Base-by-base conservation (phyloP, 2,888 invertebrate genomes). In the Heliconius erato region DNA sequence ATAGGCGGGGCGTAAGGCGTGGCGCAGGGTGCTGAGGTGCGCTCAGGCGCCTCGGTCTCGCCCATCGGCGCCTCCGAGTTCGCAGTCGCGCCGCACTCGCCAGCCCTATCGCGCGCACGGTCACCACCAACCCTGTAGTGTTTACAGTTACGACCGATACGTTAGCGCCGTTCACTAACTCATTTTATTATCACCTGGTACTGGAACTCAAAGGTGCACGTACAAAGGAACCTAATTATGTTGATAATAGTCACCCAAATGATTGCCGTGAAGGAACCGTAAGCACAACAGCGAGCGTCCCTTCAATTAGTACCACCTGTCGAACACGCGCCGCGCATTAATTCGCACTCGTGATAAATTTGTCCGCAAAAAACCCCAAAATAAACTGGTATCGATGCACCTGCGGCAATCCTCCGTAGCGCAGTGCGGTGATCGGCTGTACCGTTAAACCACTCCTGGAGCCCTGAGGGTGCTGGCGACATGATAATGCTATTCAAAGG, bases 401-500 rank as follows among this genome's bases (percentile, higher is more conserved):
- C 95, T 95, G 95, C 94, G 90, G 89, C 91, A 88, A 90, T 91
- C 90, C 88, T 88, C 81, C 77, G 84, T 82, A 84, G 85, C 86
- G 85, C 83, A 83, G 72, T 74, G 82, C 83, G 84, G 84, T 79
- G 63, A 80, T 77, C 74, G 81, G 79, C 74, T 71, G 79, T 74
- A 81, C 82, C 78, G 79, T 79, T 59, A 80, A 80, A 68, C 23
- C 59, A 28, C 40, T 69, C 6, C 59, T 76, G 54, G 68, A 35
- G 80, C 74, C 40, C 71, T 32, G 67, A 81, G 71, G 81, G 83
- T 80, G 80, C 82, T 72, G 87, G 85, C 91, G 94, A 91, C 90
- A 96, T 96, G 96, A 96, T 96, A 94, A 98, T 98, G 98, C 96
- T 98, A 93, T 98, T 98, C 96, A 98, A 98, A 92, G 98, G 98